These are phyloP conservation scores for Lasioglossum morio DNA, from an alignment of 2,888 invertebrate genomes.

Conservation along the genomic window DNA sequence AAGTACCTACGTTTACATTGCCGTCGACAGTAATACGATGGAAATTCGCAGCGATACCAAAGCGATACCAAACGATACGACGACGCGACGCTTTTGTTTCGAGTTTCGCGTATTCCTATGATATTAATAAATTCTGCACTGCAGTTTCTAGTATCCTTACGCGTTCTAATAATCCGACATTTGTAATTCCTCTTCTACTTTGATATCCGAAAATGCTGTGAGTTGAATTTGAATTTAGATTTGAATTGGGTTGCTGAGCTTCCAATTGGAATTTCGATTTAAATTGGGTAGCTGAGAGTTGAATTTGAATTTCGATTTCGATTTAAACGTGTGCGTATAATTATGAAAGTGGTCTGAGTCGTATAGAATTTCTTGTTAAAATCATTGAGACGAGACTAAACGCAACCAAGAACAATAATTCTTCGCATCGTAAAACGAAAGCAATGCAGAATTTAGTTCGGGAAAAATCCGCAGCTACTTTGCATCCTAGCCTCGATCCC, in stretches of 20 bases:
- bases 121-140: conserved; percentile 38
- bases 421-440: neutral
- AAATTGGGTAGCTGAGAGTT: no score
- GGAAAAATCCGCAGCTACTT: neutral
- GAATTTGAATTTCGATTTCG: no score
- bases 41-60: conserved; percentile 65
- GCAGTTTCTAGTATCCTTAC: neutral
- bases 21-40: conserved; percentile 69
- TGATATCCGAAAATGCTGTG: neutral
- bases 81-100: conserved; percentile 23
- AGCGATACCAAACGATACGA: conserved; percentile 59
- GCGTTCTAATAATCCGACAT: neutral
- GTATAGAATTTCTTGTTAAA: neutral
- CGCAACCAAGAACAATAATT: neutral
- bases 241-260: no score
- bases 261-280: no score
- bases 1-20: conserved; percentile 55
- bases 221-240: no score
- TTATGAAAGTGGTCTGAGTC: no score
- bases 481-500: neutral
- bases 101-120: conserved; percentile 13
- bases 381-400: neutral
- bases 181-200: neutral
- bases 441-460: neutral
- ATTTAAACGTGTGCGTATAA: no score